These are phyloP conservation scores for Cyphomyrus discorhynchus DNA, from an alignment of 2,113 vertebrate genomes.

Conservation along the genomic window DNA sequence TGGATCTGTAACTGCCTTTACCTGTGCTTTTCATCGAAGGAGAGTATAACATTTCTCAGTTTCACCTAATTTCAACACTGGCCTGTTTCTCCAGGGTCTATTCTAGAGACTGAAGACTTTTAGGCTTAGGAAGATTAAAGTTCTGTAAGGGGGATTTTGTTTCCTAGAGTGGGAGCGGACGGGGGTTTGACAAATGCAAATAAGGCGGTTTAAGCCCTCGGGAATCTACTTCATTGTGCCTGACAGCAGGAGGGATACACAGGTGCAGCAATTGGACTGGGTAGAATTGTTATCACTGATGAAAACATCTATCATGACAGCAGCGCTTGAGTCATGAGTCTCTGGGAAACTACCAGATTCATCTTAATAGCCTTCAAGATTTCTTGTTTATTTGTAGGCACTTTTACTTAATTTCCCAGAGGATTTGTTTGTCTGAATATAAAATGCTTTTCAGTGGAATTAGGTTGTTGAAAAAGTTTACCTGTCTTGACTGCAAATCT, in stretches of 20 bases:
- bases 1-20: not conserved
- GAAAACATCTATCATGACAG: constrained; percentile 1
- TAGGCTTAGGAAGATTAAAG: not conserved
- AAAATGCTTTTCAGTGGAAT: not conserved
- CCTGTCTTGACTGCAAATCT: not conserved
- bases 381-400: not conserved
- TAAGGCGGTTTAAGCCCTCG: not conserved
- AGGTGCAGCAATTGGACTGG: not conserved
- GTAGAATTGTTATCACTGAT: not conserved
- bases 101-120: not conserved
- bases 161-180: not conserved
- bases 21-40: not conserved
- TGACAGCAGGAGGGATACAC: not conserved
- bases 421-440: not conserved
- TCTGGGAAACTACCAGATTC: not conserved
- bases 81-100: not conserved
- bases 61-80: not conserved
- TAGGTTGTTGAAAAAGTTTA: not conserved
- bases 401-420: not conserved
- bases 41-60: not conserved
- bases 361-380: constrained; percentile 3
- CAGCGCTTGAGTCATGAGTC: not conserved
- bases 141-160: not conserved
- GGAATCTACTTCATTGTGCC: not conserved
- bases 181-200: constrained; percentile 7